phyloP scores from a whole-genome alignment of 2,113 vertebrate species.

The Phrynocephalus versicolor region DNA sequence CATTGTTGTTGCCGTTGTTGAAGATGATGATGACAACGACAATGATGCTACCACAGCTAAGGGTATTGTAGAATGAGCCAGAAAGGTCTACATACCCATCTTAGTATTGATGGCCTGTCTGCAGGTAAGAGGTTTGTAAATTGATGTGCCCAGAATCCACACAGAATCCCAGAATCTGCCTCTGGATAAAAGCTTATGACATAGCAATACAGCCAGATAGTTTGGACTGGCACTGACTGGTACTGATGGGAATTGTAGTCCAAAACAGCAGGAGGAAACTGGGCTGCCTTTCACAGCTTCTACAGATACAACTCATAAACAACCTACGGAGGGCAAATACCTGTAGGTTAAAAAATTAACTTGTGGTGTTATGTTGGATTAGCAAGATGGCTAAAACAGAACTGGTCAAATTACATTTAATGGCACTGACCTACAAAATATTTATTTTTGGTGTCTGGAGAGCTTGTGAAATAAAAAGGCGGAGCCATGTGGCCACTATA shows the following conservation, averaged over 20 bases:
- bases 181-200: neutral
- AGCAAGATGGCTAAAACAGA: neutral
- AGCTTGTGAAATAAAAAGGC: too few species aligned
- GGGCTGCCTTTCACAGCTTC: neutral
- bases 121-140: neutral
- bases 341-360: neutral
- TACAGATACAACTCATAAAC: too few species aligned
- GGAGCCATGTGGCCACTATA: too few species aligned
- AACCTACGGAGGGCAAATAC: neutral
- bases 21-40: too few species aligned
- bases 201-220: too few species aligned
- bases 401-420: conserved; percentile 1
- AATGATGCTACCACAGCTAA: neutral
- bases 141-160: neutral
- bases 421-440: conserved; percentile 11
- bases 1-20: too few species aligned
- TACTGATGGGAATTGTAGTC: neutral
- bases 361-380: neutral
- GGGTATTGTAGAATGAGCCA: conserved; percentile 10
- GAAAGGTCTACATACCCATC: neutral
- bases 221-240: too few species aligned
- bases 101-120: neutral
- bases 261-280: neutral
- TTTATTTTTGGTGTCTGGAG: neutral
- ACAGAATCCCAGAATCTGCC: neutral